These are phyloP conservation scores for Monochamus alternatus DNA, from an alignment of 2,888 invertebrate genomes.

Conservation along the genomic window DNA sequence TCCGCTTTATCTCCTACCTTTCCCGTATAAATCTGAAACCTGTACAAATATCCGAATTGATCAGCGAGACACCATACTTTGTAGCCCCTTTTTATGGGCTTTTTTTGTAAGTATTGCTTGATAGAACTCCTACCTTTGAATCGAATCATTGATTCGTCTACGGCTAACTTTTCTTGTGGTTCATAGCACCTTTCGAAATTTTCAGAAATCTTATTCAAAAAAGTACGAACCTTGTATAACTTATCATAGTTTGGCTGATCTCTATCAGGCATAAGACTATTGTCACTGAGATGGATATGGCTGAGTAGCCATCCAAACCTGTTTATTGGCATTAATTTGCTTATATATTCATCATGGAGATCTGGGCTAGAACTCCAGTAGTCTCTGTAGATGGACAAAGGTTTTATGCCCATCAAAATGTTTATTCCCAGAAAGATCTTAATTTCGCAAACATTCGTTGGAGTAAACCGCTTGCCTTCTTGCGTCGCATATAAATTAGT, in stretches of 20 bases:
- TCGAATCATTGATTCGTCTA: conserved; percentile 48
- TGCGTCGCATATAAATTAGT: neutral
- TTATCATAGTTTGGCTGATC: conserved; percentile 23
- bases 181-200: neutral
- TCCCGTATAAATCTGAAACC: conserved; percentile 43
- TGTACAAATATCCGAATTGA: conserved; percentile 36
- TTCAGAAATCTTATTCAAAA: neutral
- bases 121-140: conserved; percentile 53
- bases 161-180: neutral
- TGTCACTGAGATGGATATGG: conserved; percentile 20
- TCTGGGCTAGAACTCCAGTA: neutral
- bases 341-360: neutral
- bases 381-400: neutral
- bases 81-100: conserved; percentile 46
- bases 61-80: conserved; percentile 43
- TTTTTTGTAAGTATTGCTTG: no score
- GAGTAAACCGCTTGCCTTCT: neutral
- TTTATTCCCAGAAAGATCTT: conserved; percentile 9
- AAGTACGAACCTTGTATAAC: neutral
- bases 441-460: neutral
- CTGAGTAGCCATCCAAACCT: conserved; percentile 26
- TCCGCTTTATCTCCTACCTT: conserved; percentile 41
- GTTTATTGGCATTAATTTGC: conserved; percentile 25
- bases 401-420: conserved; percentile 22
- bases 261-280: conserved; percentile 20